Conservation (phyloP, 2,797 vertebrate genomes). For the Psittacula derbiana region DNA sequence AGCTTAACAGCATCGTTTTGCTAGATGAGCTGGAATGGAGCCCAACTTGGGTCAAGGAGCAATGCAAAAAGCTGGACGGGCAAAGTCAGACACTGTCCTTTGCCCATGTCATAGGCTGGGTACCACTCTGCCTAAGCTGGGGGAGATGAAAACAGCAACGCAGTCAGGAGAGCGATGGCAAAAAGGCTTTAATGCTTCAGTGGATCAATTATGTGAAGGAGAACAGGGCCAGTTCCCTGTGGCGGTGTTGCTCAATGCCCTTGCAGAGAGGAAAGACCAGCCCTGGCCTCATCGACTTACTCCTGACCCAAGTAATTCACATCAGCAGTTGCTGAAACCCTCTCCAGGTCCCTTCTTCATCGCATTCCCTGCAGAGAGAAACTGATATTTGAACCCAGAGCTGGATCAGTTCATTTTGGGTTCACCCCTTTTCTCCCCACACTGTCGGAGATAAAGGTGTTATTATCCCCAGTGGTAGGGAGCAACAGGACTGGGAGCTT, state of each 20-base stretch:
- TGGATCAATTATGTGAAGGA: neutral
- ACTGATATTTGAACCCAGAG: neutral
- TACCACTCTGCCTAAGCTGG: neutral
- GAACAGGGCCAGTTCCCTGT: neutral
- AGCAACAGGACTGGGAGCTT: rapidly evolving
- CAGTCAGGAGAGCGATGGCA: neutral
- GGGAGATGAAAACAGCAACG: neutral
- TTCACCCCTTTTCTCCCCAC: neutral
- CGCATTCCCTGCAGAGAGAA: neutral
- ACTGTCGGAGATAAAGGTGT: neutral
- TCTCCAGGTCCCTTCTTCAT: neutral
- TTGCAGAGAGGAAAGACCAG: neutral
- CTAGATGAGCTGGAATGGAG: neutral
- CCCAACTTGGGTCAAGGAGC: neutral
- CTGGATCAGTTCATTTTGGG: neutral
- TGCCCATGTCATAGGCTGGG: neutral
- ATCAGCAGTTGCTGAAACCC: neutral
- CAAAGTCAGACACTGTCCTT: neutral
- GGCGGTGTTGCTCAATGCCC: neutral
- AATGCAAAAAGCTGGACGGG: neutral
- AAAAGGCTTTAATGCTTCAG: neutral
- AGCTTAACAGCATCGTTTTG: neutral
- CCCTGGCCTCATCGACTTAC: neutral
- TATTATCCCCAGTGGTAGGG: neutral
- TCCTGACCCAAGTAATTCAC: neutral